phyloP scores from a whole-genome alignment of 2,113 vertebrate genomes.

The Takifugu flavidus region DNA sequence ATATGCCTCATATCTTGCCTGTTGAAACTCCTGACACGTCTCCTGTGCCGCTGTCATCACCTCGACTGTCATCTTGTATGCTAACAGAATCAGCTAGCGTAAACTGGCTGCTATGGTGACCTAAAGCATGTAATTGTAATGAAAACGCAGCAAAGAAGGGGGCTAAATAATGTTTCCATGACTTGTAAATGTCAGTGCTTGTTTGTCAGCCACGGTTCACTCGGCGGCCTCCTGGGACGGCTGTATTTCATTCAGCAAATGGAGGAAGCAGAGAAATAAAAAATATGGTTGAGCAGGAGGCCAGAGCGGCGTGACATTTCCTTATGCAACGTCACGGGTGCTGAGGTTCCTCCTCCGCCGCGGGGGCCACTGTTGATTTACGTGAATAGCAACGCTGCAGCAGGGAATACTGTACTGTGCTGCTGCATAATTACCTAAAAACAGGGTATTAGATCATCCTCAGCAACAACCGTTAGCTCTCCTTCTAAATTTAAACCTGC shows the following conservation, averaged over 20 bases:
- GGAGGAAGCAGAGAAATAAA: conserved; percentile 5
- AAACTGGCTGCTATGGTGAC: too few relatives aligned
- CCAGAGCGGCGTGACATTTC: conserved; percentile 60
- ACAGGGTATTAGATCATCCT: conserved; percentile 23
- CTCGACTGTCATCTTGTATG: too few relatives aligned
- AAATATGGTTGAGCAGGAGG: conserved; percentile 18
- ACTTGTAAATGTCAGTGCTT: too few relatives aligned
- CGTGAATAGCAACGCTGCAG: conserved; percentile 42
- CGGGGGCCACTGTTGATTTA: conserved; percentile 27
- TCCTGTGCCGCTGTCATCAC: too few relatives aligned
- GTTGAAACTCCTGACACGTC: too few relatives aligned
- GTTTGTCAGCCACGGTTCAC: conserved; percentile 2
- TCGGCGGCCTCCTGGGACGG: conserved; percentile 13
- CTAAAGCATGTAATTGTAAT: too few relatives aligned
- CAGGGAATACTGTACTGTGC: conserved; percentile 50
- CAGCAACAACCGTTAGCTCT: neutral
- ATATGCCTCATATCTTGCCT: too few relatives aligned
- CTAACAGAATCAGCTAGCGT: too few relatives aligned
- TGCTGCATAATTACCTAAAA: conserved; percentile 64
- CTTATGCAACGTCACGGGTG: conserved; percentile 57
- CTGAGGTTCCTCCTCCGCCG: conserved; percentile 29
- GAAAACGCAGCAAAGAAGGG: too few relatives aligned
- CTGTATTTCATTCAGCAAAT: neutral
- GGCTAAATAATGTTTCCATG: too few relatives aligned
- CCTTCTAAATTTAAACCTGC: conserved; percentile 38